Conservation (phyloP, 2,888 invertebrate genomes). For the Xestia ashworthii region DNA sequence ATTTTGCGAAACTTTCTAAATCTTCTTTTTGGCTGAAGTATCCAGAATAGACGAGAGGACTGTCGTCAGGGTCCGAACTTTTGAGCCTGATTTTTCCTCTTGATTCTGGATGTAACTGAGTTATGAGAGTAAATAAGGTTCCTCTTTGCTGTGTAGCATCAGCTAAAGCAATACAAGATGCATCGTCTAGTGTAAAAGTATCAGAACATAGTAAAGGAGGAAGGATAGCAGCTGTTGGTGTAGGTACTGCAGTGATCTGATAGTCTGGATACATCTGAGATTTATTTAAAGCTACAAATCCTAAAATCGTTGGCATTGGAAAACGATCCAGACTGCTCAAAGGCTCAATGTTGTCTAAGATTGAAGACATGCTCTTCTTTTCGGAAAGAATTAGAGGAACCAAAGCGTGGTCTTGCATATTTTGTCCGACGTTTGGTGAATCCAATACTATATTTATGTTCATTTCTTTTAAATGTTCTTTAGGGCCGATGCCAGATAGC, state of each 20-base stretch:
- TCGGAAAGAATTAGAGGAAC: slow-evolving; percentile 70
- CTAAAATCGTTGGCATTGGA: slow-evolving; percentile 73
- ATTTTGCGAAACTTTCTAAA: slow-evolving; percentile 68
- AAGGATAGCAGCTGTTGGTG: slow-evolving; percentile 67
- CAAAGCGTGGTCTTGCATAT: slow-evolving; percentile 78
- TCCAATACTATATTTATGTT: slow-evolving; percentile 70
- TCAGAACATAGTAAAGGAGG: slow-evolving; percentile 68
- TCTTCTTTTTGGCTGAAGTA: slow-evolving; percentile 70
- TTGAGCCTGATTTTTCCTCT: slow-evolving; percentile 72
- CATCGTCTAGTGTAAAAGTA: slow-evolving; percentile 69
- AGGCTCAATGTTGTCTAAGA: slow-evolving; percentile 66
- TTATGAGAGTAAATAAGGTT: slow-evolving; percentile 63
- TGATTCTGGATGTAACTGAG: slow-evolving; percentile 76
- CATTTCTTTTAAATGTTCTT: slow-evolving; percentile 71
- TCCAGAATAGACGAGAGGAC: slow-evolving; percentile 70
- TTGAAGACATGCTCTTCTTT: slow-evolving; percentile 53
- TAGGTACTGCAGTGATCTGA: slow-evolving; percentile 69
- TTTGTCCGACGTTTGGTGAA: slow-evolving; percentile 75
- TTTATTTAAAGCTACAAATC: slow-evolving; percentile 74
- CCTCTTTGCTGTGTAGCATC: slow-evolving; percentile 62
- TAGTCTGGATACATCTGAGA: slow-evolving; percentile 77
- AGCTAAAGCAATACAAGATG: slow-evolving; percentile 67
- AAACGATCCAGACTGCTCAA: slow-evolving; percentile 69
- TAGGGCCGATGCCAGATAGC: slow-evolving; percentile 80
- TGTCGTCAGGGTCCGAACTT: slow-evolving; percentile 70